Evolutionary conservation across 2,797 vertebrate species (phyloP), one percentile per base, ranked within the genome.

Genomic region (Bovichtus diacanthus): DNA sequence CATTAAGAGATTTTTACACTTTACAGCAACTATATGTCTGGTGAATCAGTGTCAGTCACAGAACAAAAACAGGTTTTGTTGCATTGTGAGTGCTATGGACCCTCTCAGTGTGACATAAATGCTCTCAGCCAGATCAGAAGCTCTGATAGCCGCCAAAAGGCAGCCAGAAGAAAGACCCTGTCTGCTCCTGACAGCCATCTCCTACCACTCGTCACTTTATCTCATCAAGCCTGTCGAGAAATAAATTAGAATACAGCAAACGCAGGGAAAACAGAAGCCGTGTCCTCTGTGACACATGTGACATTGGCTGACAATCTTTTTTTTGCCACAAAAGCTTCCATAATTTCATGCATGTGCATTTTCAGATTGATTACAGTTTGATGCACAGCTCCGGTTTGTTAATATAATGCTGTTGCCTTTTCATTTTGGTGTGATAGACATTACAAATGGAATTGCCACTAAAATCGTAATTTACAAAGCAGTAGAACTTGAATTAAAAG

Each of bases 211-310:
- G n/a, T 74, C 81, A 80, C 84, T 79, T 92, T 93, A 92, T 92
- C 93, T 93, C 87, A 88, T 89, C 81, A 84, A 64, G 75, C 67
- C 81, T 88, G 89, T 89, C 88, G 81, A 75, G 78, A 86, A 90
- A 90, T 91, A 92, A 86, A 91, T 90, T 79, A 84, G 76, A 87
- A 82, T 84, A 81, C 61, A 61, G 70, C 56, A 55, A 71, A 84
- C 18, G 41, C 1, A 21, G 75, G 41, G 31, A 72, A 85, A 86
- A 80, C 64, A 58, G 39, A 62, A 59, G 70, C 73, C 0, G 29
- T 34, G 67, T 79, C 82, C 78, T 87, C 47, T 56, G 76, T 77
- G 65, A 67, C 72, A 54, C 72, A 65, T 5, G 4, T 76, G 70
- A 81, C 83, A 79, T 76, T 80, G 63, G 64, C 46, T 75, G 78